Evolutionary conservation across 2,888 invertebrate species (phyloP).

Genomic region (Chydorus sphaericus): DNA sequence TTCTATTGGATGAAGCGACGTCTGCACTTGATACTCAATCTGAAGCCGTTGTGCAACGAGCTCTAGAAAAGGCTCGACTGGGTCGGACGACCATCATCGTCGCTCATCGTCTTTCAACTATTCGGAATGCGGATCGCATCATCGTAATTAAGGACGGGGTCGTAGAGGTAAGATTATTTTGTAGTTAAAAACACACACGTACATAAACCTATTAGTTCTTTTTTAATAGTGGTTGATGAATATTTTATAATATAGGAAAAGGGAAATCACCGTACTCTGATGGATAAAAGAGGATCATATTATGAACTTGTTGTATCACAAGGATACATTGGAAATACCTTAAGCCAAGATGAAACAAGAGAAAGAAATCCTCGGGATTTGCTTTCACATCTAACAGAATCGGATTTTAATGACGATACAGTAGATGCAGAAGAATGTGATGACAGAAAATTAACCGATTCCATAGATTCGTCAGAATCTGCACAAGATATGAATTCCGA

Average conservation of each 20-base stretch:
- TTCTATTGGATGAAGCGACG: constrained; percentile 66
- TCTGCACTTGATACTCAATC: constrained; percentile 68
- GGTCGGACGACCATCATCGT: constrained; percentile 64
- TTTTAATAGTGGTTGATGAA: background rate
- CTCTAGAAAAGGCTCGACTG: constrained; percentile 38
- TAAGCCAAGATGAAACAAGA: background rate
- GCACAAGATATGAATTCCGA: too few species aligned
- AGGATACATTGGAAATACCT: too few species aligned
- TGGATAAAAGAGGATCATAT: constrained; percentile 48
- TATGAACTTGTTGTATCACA: constrained; percentile 54
- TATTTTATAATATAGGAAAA: constrained; percentile 37
- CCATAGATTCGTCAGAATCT: too few species aligned
- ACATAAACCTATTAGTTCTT: too few species aligned
- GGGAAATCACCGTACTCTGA: constrained; percentile 53
- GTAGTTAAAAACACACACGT: too few species aligned
- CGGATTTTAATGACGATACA: too few species aligned
- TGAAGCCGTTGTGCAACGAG: constrained; percentile 68
- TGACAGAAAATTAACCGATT: too few species aligned
- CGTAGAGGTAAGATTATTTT: constrained; percentile 16
- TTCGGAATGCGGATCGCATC: constrained; percentile 54
- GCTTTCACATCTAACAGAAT: too few species aligned
- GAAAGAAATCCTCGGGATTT: background rate
- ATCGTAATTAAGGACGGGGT: constrained; percentile 35
- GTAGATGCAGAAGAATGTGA: too few species aligned
- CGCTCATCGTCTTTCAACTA: constrained; percentile 60